These are phyloP conservation scores for Aurelia sp. DNA, from an alignment of 30 jellyfish, hydroid and myxozoan species.

Conservation along the genomic window DNA sequence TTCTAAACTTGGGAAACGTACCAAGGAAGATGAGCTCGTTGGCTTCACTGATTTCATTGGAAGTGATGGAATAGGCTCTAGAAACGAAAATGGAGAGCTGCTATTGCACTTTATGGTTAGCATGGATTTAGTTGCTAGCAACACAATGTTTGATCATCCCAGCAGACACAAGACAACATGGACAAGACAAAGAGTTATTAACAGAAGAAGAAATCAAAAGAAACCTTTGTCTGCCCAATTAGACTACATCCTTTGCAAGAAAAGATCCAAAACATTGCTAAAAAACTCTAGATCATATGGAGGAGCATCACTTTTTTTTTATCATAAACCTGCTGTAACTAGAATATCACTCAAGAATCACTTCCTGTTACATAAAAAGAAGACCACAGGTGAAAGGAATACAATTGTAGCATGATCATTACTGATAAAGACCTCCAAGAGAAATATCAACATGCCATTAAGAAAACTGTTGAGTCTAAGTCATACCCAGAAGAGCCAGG, in stretches of 20 bases:
- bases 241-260: slow-evolving; percentile 8
- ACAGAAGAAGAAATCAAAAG: slow-evolving; percentile 5
- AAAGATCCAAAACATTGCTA: slow-evolving; percentile 5
- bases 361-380: not conserved
- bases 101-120: not conserved
- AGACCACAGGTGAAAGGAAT: slow-evolving; percentile 6
- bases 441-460: not conserved
- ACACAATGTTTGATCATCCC: slow-evolving; percentile 5
- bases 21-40: slow-evolving; percentile 11
- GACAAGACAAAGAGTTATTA: not conserved
- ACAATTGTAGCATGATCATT: slow-evolving; percentile 1
- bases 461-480: not conserved
- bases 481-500: slow-evolving; percentile 16
- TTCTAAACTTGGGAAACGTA: slow-evolving; percentile 3
- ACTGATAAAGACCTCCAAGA: not conserved
- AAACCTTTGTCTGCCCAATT: not conserved
- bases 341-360: not conserved
- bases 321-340: not conserved
- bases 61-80: slow-evolving; percentile 5
- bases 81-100: slow-evolving; percentile 11
- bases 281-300: slow-evolving; percentile 13
- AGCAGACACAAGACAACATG: slow-evolving; percentile 9
- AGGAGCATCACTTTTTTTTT: not conserved
- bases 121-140: slow-evolving; percentile 4
- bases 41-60: not conserved